Evolutionary conservation across 92 coral and sea anemone species (phyloP).

Genomic region (Parazoanthus swiftii): DNA sequence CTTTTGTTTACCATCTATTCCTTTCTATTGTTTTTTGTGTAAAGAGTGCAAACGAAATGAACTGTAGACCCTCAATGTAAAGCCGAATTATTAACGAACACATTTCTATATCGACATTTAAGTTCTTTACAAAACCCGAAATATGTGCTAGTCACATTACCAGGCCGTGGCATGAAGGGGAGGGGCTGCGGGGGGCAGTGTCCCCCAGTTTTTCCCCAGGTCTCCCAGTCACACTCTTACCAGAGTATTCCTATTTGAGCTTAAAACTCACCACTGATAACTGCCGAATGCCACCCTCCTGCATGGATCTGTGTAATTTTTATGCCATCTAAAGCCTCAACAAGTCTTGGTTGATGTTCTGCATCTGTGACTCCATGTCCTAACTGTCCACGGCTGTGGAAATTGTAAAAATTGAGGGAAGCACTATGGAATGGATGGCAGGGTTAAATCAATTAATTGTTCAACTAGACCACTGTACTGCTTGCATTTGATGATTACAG

Average conservation of each 20-base stretch:
- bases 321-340: conserved; percentile 92
- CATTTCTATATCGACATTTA: no score
- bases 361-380: conserved; percentile 75
- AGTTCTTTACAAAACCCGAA: no score
- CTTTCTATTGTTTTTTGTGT: no score
- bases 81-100: no score
- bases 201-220: background rate
- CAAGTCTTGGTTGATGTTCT: conserved; percentile 58
- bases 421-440: background rate
- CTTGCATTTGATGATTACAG: background rate
- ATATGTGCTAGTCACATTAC: no score
- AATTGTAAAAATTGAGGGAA: background rate
- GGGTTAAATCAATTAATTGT: background rate
- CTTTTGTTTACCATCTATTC: no score
- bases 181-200: no score
- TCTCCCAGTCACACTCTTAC: background rate
- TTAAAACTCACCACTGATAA: conserved; percentile 69
- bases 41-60: no score
- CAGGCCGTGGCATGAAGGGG: no score
- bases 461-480: background rate
- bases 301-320: conserved; percentile 59
- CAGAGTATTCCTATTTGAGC: background rate
- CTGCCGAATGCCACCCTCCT: conserved; percentile 99
- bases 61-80: no score
- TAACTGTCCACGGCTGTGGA: conserved; percentile 86